Evolutionary conservation across 2,797 vertebrate species (phyloP), one percentile per base, ranked within the genome.

Genomic region (Oreonectes daqikongensis): DNA sequence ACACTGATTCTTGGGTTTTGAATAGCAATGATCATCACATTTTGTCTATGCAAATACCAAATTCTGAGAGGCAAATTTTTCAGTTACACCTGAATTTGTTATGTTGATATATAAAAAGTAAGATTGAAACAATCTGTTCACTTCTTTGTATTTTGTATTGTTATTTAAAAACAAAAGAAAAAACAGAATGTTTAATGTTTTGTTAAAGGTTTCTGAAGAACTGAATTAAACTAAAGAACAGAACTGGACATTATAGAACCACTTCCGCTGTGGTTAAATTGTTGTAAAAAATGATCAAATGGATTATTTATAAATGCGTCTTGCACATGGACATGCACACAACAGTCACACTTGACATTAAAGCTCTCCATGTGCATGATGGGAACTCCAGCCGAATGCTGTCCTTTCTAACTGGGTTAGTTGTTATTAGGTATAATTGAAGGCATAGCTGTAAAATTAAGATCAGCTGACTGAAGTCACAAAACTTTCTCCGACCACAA

Each of bases 391-490:
- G 55, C 74, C 50, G 4, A 52, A 32, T 53, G 70, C 46, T 1
- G 40, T 59, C n/a, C 30, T 79, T 70, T 80, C 57, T 86, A 87
- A 88, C 79, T 61, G 70, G 69, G 55, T 88, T 87, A 86, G 46
- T 11, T 50, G 26, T 38, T 73, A 81, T 85, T 84, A 82, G 74
- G 64, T 35, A 10, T 86, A 86, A 86, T 82, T 85, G 80, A 81
- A 85, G 78, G 69, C 83, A 84, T 60, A 73, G 69, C 77, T 81
- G 64, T 80, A 55, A 70, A 83, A 85, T 86, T 81, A 67, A 18
- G 64, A 79, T 90, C 86, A 87, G 83, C 85, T 90, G 86, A 89
- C 72, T 5, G 68, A 65, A 28, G 60, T 78, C 81, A 89, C 72
- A 5, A 66, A 65, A 26, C 60, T 79, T 78, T 35, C 15, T 63